Percentiles rank a stretch among this genome's conserved stretches.
Conservation (phyloP, 2,888 invertebrate genomes). For the Gastrophysa polygoni region DNA sequence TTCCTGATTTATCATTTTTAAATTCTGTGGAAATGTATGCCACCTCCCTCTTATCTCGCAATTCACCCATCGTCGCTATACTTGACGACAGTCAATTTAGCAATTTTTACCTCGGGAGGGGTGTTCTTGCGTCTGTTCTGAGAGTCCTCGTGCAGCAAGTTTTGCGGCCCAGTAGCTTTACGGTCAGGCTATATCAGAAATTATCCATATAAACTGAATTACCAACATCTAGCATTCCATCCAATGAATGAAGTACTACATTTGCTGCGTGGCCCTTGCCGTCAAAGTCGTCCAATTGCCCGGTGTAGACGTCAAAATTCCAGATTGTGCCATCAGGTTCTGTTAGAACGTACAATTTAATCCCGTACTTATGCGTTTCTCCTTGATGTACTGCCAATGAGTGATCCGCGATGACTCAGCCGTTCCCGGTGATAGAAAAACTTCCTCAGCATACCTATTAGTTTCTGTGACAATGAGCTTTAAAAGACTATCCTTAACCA, state of each 20-base stretch:
- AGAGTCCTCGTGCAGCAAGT: conserved; percentile 16
- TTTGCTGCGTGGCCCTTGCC: conserved; percentile 39
- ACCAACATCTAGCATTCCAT: conserved; percentile 30
- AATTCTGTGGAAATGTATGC: conserved; percentile 4
- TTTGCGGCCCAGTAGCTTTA: conserved; percentile 1
- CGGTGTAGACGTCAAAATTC: conserved; percentile 46
- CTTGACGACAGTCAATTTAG: conserved; percentile 15
- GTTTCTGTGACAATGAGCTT: conserved; percentile 9
- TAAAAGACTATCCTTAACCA: conserved; percentile 10
- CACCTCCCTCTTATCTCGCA: background rate
- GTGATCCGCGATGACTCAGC: conserved; percentile 11
- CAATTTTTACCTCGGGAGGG: conserved; percentile 5
- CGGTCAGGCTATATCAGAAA: conserved; percentile 37
- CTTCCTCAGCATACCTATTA: conserved; percentile 14
- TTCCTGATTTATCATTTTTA: background rate
- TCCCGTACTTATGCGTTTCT: conserved; percentile 2
- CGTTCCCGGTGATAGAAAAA: conserved; percentile 11
- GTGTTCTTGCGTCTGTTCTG: conserved; percentile 11
- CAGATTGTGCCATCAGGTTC: conserved; percentile 31
- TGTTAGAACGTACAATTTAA: conserved; percentile 11
- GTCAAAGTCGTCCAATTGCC: conserved; percentile 40
- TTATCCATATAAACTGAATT: conserved; percentile 40
- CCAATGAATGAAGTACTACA: conserved; percentile 35
- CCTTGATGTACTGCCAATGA: conserved; percentile 11
- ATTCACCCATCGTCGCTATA: conserved; percentile 3